Percentiles rank a stretch among this genome's conserved stretches.
Evolutionary conservation across 1,140 invertebrate species (phyloP).

Genomic region (Spodoptera frugiperda): DNA sequence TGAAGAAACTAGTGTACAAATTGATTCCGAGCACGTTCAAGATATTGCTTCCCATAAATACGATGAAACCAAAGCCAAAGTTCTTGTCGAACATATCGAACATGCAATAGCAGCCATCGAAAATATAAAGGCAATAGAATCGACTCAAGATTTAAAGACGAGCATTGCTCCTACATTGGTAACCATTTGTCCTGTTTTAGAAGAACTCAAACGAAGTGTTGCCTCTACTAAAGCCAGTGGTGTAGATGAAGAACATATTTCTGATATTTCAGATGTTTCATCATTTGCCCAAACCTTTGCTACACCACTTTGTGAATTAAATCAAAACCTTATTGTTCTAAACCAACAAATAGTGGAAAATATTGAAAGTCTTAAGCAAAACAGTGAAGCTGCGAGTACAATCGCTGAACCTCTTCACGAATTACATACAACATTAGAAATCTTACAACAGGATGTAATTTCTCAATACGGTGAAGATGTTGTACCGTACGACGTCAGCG

Average conservation of each 20-base stretch:
- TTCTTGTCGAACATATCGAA: slow-evolving; percentile 71
- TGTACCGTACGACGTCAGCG: slow-evolving; percentile 59
- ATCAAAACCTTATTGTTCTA: slow-evolving; percentile 72
- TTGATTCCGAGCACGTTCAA: slow-evolving; percentile 69
- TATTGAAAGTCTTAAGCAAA: slow-evolving; percentile 71
- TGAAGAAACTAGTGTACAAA: slow-evolving; percentile 76
- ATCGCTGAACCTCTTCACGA: slow-evolving; percentile 86
- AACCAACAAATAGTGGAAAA: slow-evolving; percentile 76
- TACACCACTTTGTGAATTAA: slow-evolving; percentile 74
- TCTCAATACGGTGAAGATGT: slow-evolving; percentile 76
- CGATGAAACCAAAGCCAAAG: slow-evolving; percentile 60
- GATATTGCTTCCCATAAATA: slow-evolving; percentile 55
- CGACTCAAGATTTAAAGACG: slow-evolving; percentile 55
- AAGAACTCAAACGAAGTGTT: slow-evolving; percentile 70
- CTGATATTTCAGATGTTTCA: slow-evolving; percentile 73
- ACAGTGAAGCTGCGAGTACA: slow-evolving; percentile 77
- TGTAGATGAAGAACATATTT: slow-evolving; percentile 64
- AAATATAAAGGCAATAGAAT: slow-evolving; percentile 66
- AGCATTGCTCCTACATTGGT: slow-evolving; percentile 61
- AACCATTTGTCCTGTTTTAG: slow-evolving; percentile 72
- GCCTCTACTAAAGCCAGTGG: slow-evolving; percentile 58
- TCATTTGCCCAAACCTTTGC: slow-evolving; percentile 69
- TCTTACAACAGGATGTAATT: slow-evolving; percentile 82
- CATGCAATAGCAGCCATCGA: slow-evolving; percentile 67
- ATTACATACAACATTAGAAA: slow-evolving; percentile 81